Evolutionary conservation across 2,113 vertebrate genomes (phyloP).

Genomic region (Podarcis cretensis): DNA sequence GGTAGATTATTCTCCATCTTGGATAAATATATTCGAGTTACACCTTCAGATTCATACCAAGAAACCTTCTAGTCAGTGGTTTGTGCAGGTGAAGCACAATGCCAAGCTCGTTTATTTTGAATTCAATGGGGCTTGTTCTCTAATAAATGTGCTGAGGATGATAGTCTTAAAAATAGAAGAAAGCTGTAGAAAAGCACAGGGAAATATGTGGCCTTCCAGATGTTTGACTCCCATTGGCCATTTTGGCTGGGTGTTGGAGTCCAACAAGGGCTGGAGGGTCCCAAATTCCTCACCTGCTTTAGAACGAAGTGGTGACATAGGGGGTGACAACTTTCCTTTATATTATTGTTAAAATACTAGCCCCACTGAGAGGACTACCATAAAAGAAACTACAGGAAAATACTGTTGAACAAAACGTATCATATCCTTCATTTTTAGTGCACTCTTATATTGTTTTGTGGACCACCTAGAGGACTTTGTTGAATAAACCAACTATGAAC

Average conservation of each 20-base stretch:
- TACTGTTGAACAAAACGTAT: background rate
- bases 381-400: background rate
- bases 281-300: background rate
- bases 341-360: background rate
- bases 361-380: background rate
- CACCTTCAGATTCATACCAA: background rate
- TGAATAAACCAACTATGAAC: no score
- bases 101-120: background rate
- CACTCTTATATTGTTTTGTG: no score
- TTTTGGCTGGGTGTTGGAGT: no score
- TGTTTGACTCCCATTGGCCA: no score
- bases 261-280: no score
- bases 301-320: background rate
- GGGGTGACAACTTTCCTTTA: background rate
- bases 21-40: background rate
- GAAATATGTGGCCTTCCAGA: no score
- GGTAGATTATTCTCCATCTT: slow-evolving; percentile 10
- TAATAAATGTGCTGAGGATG: background rate
- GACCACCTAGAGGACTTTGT: no score
- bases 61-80: background rate
- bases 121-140: background rate
- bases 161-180: background rate
- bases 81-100: background rate
- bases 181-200: no score
- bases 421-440: background rate